Evolutionary conservation across 2,797 vertebrate species (phyloP).

Genomic region (Rhinella marina): DNA sequence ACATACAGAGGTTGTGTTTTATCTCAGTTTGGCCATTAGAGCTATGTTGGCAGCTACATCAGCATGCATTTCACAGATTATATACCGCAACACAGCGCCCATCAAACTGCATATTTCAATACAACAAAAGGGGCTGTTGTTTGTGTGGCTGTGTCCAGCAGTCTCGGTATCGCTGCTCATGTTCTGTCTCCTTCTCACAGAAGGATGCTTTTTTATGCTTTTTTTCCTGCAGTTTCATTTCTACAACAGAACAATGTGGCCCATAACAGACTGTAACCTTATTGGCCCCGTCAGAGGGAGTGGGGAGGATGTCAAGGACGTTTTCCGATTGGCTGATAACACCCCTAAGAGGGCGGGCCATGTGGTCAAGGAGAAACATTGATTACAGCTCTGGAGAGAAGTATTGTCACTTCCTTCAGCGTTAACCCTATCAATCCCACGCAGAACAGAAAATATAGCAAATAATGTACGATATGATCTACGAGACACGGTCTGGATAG

Average conservation of each 20-base stretch:
- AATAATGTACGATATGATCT: not conserved
- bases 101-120: not conserved
- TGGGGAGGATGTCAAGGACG: conserved; percentile 32
- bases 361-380: conserved; percentile 41
- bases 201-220: conserved; percentile 18
- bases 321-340: conserved; percentile 38
- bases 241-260: conserved; percentile 15
- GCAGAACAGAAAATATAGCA: not conserved
- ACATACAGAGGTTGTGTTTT: not conserved
- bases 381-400: conserved; percentile 38
- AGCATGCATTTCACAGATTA: not conserved
- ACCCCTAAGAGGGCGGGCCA: conserved; percentile 9
- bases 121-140: not conserved
- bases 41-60: not conserved
- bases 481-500: not conserved
- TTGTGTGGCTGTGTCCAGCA: not conserved
- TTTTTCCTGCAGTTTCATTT: not conserved
- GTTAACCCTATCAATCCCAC: conserved; percentile 35
- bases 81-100: not conserved
- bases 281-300: conserved; percentile 34
- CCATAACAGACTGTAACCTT: not conserved
- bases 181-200: not conserved
- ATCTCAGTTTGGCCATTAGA: not conserved
- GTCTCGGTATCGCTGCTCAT: not conserved
- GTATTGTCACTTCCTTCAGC: conserved; percentile 25